Base-by-base conservation (phyloP, 2,888 invertebrate genomes). In the Machimus rusticus region DNA sequence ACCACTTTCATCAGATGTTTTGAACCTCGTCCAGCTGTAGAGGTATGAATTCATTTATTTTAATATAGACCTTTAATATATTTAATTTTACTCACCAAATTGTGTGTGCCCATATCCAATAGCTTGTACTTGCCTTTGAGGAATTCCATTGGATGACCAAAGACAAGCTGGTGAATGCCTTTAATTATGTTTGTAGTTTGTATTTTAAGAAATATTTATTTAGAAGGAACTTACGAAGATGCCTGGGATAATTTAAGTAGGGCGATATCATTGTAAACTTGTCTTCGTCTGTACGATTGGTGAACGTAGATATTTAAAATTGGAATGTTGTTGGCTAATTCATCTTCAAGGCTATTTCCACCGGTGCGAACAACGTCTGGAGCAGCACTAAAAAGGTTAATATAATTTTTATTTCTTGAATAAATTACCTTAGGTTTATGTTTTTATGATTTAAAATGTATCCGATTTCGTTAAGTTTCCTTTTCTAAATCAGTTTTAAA, bases 311-410 rank as follows among this genome's bases (percentile, higher is more conserved):
- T 57, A 37, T 28, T 74, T 14, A 16, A 23, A 46, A 88, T 86
- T 16, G 57, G 78, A 37, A 86, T 78, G 14, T 77, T 31, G 4
- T 31, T 14, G 23, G 8, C 14, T 16, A 55, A 31, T 74, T 93
- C 93, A 66, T 91, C 91, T 8, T 19, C 77, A 28, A 86, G 77
- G 51, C 37, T 55, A 8, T 23, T 57, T 23, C 78, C 86, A n/a
- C 86, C 86, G 19, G 39, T 77, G 6, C 86, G 86, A 78, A 86
- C 57, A 77, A 86, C 78, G 14, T 57, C 19, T 39, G 86, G 86
- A 19, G 78, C 1, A 16, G 51, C 37, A 5, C 55, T 86, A 55
- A 1, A 78, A 37, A 19, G 14, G 16, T 55, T 5, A 8, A 19
- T 19, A n/a, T 55, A 19, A 55, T 55, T 55, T 55, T 55, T 4